Evolutionary conservation across 2,797 vertebrate species (phyloP).

Genomic region (Tadarida brasiliensis): DNA sequence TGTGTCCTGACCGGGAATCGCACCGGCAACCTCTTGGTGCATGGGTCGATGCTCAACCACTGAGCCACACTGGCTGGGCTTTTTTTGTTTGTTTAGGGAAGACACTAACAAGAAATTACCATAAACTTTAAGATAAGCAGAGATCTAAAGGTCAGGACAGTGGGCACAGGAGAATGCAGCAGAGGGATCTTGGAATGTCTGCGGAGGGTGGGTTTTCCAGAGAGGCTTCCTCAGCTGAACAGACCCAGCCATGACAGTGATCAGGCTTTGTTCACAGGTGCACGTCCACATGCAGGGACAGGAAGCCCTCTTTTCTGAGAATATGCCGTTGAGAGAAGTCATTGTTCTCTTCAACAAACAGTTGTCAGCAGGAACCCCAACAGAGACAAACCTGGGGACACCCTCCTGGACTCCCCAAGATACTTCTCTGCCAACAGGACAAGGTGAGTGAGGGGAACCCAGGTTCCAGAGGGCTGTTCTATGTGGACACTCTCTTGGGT

Average conservation of each 20-base stretch:
- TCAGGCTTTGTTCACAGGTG: background rate
- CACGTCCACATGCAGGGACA: constrained; percentile 22
- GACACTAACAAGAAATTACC: background rate
- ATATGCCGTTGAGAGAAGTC: constrained; percentile 49
- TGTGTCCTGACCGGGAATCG: background rate
- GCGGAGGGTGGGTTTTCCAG: background rate
- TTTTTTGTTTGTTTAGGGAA: background rate
- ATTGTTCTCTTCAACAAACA: background rate
- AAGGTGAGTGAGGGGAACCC: background rate
- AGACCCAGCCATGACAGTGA: background rate
- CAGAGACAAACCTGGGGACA: background rate
- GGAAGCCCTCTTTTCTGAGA: constrained; percentile 42
- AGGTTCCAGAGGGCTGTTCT: background rate
- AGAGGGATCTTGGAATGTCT: background rate
- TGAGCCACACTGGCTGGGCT: too few relatives aligned
- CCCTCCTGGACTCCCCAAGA: background rate
- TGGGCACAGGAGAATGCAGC: background rate
- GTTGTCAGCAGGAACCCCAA: background rate
- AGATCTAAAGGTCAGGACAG: background rate
- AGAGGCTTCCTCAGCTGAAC: background rate
- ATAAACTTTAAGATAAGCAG: background rate
- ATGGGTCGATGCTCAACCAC: background rate
- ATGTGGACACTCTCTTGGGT: background rate
- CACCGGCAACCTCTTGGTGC: background rate
- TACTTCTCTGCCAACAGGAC: background rate